phyloP scores from a whole-genome alignment of 2,797 vertebrate species.

The Petrocephalus schoutedeni region DNA sequence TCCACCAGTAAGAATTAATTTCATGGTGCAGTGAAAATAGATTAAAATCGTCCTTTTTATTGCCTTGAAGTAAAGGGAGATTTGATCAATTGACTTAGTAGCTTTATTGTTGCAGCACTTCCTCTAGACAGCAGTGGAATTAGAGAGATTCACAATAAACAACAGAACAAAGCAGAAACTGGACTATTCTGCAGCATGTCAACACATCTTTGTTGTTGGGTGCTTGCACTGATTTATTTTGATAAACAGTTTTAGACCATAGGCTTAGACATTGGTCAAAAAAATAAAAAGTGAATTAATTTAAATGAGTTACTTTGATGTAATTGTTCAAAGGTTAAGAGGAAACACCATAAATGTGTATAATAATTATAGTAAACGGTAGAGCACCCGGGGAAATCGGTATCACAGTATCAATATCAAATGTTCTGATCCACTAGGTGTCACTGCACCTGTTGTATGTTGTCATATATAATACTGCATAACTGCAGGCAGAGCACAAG shows the following conservation, averaged over 20 bases:
- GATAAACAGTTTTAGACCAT: not conserved
- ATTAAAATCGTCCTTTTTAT: not conserved
- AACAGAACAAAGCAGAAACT: not conserved
- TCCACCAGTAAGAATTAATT: conserved; percentile 17
- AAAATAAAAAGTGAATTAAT: not conserved
- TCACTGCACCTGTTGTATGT: conserved; percentile 10
- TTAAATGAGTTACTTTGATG: not conserved
- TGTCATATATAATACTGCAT: not conserved
- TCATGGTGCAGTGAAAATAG: conserved; percentile 1
- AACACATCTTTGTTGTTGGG: not conserved
- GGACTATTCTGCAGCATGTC: not conserved
- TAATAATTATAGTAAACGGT: not conserved
- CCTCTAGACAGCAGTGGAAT: not conserved
- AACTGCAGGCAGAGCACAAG: not conserved
- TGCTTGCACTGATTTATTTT: not conserved
- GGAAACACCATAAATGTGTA: too few relatives aligned
- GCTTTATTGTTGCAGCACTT: not conserved
- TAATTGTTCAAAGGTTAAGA: not conserved
- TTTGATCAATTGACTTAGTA: conserved; percentile 11
- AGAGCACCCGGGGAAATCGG: not conserved
- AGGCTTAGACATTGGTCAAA: not conserved
- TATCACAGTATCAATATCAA: not conserved
- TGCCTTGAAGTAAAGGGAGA: conserved; percentile 10
- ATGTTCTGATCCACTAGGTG: not conserved
- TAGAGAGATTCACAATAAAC: not conserved